A percentile compares a stretch with the other conserved stretches of the same genome.
phyloP scores from a whole-genome alignment of 1,140 invertebrate genomes.

The Druon quercuslanigerum region DNA sequence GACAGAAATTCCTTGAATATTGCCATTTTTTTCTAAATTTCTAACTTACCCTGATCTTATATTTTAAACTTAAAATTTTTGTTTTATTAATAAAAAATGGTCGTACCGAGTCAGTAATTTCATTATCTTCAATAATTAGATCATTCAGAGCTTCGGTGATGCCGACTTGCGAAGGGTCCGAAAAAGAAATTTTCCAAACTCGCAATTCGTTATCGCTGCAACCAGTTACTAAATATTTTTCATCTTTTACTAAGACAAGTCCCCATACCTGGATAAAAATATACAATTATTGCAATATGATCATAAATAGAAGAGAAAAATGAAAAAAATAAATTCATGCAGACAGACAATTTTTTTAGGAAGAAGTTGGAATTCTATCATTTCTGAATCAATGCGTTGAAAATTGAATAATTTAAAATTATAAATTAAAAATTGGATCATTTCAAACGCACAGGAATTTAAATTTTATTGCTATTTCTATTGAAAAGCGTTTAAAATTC shows the following conservation, averaged over 20 bases:
- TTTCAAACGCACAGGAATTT: too few relatives aligned
- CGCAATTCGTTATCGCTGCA: constrained; percentile 88
- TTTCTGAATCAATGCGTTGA: too few relatives aligned
- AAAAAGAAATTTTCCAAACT: constrained; percentile 84
- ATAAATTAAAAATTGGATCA: too few relatives aligned
- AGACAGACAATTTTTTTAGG: too few relatives aligned
- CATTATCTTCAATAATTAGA: constrained; percentile 74
- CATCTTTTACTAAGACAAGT: constrained; percentile 86
- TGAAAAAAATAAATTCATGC: background rate
- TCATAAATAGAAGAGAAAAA: background rate
- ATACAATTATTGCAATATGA: constrained; percentile 32
- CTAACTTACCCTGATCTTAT: background rate
- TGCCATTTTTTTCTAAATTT: too few relatives aligned
- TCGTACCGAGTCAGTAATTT: constrained; percentile 76
- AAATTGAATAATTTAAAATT: too few relatives aligned
- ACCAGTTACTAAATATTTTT: constrained; percentile 90
- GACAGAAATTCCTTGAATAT: too few relatives aligned
- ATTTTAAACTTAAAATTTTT: constrained; percentile 32
- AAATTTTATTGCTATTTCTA: too few relatives aligned
- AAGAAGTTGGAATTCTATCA: too few relatives aligned
- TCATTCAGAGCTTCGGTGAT: constrained; percentile 71
- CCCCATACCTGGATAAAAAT: constrained; percentile 85
- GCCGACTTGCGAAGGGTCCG: constrained; percentile 60
- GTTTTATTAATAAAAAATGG: constrained; percentile 18
- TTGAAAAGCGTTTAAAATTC: too few relatives aligned